Conservation (phyloP, 2,113 vertebrate species). For the Ibidorhyncha struthersii region DNA sequence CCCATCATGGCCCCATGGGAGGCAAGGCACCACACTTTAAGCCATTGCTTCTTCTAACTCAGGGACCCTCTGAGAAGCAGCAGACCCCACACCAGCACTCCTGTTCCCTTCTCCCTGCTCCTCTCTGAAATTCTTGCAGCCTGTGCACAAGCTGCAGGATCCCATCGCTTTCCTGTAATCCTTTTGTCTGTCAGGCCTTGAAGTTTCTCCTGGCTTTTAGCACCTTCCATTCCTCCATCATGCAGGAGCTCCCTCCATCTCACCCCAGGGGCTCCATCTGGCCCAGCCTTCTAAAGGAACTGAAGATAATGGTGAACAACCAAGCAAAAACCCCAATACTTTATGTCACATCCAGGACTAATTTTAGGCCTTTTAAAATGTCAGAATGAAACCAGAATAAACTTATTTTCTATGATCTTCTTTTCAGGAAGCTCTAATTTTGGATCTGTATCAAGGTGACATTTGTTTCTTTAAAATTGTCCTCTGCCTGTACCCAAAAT, state of each 20-base stretch:
- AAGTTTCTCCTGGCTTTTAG: neutral
- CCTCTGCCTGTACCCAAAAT: neutral
- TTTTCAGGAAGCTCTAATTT: neutral
- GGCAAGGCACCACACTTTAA: neutral
- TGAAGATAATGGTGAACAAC: neutral
- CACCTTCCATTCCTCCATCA: neutral
- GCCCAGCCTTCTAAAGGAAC: neutral
- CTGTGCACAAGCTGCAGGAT: fast-evolving
- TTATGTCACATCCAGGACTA: neutral
- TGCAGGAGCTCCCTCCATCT: neutral
- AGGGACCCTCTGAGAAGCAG: neutral
- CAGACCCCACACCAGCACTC: neutral
- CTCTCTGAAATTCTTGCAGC: neutral
- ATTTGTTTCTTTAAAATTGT: neutral
- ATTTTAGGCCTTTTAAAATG: neutral
- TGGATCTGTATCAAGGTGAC: neutral
- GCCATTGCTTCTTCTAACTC: neutral
- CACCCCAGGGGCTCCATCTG: neutral
- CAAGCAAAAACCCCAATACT: neutral
- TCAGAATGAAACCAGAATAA: neutral
- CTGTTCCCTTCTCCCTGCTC: neutral
- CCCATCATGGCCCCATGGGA: neutral
- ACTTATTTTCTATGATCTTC: neutral
- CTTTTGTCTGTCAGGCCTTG: neutral
- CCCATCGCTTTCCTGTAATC: neutral